Base-by-base conservation (phyloP, 64 coral and sea anemone genomes). In the Montipora efflorescens region DNA sequence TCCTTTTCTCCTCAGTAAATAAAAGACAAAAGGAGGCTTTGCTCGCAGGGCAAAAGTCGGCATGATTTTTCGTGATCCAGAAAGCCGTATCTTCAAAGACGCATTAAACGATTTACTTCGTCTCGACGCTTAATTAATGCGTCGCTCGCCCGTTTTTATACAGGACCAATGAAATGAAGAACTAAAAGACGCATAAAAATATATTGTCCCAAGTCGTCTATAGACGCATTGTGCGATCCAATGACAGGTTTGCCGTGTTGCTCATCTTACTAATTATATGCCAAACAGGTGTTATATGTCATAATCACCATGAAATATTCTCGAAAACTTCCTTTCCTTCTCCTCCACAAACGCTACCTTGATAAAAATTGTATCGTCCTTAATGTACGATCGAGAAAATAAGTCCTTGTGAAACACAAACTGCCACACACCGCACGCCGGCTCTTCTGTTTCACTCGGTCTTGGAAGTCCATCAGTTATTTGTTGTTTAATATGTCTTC, bases 331-430 rank as follows among this genome's bases (percentile, higher is more conserved):
- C 67, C 82, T 70, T 48, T 86, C 82, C 8, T 9, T 20, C 8
- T 86, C 44, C 45, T 86, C 64, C 18, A 71, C 62, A 72, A 86
- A 86, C 8, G 62, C 16, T n/a, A 86, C 62, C 2, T 86, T 86
- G 62, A 86, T 72, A 51, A 86, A 86, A 48, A 86, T 72, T 9
- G 82, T 86, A 50, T 86, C 66, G n/a, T 86, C 82, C 47, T 86
- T 86, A 43, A 86, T 73, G 13, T 71, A 86, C 6, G 8, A 49
- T 45, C 82, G 64, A 11, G 62, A 48, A 48, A n/a, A 86, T n/a
- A 86, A 70, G 19, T 86, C 46, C 44, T 70, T 51, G n/a, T 86
- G 82, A 51, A 23, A 22, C 16, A 86, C 82, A 64, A 86, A 86
- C 66, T 86, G 46, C 82, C 82, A 86, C 44, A 70, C 43, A 51